Percentiles rank a stretch among this genome's conserved stretches.
Evolutionary conservation across 1,140 invertebrate genomes (phyloP).

Genomic region (Psix sp.): DNA sequence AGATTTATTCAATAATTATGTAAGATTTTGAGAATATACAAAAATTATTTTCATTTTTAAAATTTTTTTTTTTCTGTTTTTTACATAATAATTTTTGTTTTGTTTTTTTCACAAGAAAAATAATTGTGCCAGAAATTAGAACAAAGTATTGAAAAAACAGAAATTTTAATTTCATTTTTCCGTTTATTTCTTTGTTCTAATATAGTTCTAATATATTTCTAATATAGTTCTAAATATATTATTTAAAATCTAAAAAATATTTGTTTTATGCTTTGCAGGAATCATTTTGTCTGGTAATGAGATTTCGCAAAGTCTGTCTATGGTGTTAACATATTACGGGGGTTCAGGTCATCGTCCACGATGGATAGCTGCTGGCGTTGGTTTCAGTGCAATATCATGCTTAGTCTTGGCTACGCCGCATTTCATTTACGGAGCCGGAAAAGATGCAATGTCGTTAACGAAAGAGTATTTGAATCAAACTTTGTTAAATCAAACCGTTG

Average conservation of each 20-base stretch:
- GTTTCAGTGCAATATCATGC: slow-evolving; percentile 81
- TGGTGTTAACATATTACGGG: slow-evolving; percentile 81
- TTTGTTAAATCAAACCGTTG: slow-evolving; percentile 60
- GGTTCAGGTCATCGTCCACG: slow-evolving; percentile 79
- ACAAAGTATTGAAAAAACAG: too few relatives aligned
- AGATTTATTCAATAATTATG: too few relatives aligned
- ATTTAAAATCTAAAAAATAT: too few relatives aligned
- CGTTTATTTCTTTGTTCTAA: too few relatives aligned
- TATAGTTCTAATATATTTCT: too few relatives aligned
- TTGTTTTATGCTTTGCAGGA: slow-evolving; percentile 73
- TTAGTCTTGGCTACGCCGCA: slow-evolving; percentile 82
- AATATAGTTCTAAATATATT: too few relatives aligned
- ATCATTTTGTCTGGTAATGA: slow-evolving; percentile 84
- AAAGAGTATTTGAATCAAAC: slow-evolving; percentile 73
- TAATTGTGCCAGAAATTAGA: too few relatives aligned
- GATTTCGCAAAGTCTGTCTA: slow-evolving; percentile 82
- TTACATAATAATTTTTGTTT: slow-evolving; percentile 1
- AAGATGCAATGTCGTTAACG: slow-evolving; percentile 76
- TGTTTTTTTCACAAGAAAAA: neutral
- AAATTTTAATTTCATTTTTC: too few relatives aligned
- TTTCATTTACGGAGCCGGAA: slow-evolving; percentile 82
- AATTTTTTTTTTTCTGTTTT: too few relatives aligned
- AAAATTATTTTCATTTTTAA: too few relatives aligned
- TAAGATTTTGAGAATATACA: too few relatives aligned
- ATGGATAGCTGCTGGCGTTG: slow-evolving; percentile 82